Conservation (phyloP, 2,797 vertebrate species). For the Kryptolebias ocellatus region DNA sequence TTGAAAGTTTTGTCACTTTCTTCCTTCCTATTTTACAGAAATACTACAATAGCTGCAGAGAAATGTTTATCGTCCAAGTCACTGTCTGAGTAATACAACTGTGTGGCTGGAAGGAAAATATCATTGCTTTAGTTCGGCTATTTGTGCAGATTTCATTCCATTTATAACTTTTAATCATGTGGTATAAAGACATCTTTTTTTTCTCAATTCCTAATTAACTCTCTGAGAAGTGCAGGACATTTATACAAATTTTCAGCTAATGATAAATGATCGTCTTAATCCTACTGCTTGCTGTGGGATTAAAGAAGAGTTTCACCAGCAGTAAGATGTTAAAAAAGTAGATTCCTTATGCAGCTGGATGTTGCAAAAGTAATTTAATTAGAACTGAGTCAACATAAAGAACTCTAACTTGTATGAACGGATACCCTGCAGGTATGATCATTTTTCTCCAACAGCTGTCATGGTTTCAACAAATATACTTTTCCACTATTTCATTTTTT, state of each 20-base stretch:
- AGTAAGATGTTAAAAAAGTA: not conserved
- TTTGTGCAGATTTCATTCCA: not conserved
- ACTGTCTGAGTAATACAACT: not conserved
- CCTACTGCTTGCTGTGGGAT: not conserved
- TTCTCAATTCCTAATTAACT: not conserved
- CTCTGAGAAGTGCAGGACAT: not conserved
- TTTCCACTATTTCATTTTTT: too few species aligned
- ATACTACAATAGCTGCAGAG: not conserved
- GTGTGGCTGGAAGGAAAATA: not conserved
- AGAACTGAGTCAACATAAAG: conserved; percentile 21
- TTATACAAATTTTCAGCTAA: not conserved
- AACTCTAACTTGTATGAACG: conserved; percentile 17
- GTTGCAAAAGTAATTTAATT: conserved; percentile 26
- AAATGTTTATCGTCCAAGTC: conserved; percentile 11
- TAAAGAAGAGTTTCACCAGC: not conserved
- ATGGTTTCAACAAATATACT: not conserved
- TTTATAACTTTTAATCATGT: not conserved
- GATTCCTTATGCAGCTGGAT: not conserved
- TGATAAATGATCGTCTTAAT: conserved; percentile 21
- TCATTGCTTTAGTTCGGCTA: not conserved
- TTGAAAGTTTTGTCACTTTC: not conserved
- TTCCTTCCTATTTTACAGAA: conserved; percentile 9
- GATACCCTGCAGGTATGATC: not conserved
- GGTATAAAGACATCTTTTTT: not conserved
- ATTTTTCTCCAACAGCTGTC: not conserved